Evolutionary conservation across 2,888 invertebrate genomes (phyloP).

Genomic region (Branchipolynoe longqiensis): DNA sequence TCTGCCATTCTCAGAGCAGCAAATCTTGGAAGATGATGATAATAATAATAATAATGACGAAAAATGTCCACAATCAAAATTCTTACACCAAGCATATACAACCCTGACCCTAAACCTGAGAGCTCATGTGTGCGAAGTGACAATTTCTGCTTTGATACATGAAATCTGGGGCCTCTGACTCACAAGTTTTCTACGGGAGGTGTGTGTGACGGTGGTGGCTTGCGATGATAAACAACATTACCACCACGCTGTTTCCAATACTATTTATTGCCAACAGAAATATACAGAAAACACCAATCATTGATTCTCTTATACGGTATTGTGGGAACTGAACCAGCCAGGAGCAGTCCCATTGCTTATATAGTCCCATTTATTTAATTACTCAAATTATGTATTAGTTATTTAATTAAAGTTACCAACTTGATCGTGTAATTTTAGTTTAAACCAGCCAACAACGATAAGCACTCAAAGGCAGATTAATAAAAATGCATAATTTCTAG

Average conservation of each 20-base stretch:
- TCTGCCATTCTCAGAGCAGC: slow-evolving; percentile 12
- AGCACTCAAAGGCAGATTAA: slow-evolving; percentile 47
- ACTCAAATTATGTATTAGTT: neutral
- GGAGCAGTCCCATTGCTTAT: slow-evolving; percentile 30
- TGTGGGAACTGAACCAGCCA: slow-evolving; percentile 21
- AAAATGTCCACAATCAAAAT: neutral
- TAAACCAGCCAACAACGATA: slow-evolving; percentile 34
- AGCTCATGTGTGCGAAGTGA: slow-evolving; percentile 49
- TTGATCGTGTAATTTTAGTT: slow-evolving; percentile 24
- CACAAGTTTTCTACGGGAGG: neutral
- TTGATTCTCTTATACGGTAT: slow-evolving; percentile 43
- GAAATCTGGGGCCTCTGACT: slow-evolving; percentile 45
- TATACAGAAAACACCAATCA: slow-evolving; percentile 50
- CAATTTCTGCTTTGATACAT: neutral
- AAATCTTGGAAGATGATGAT: neutral
- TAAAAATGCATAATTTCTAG: slow-evolving; percentile 45
- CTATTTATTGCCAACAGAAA: slow-evolving; percentile 54
- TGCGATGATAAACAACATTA: slow-evolving; percentile 55
- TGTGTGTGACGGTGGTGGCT: neutral
- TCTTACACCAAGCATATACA: slow-evolving; percentile 1
- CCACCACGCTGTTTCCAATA: slow-evolving; percentile 56
- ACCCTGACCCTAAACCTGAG: slow-evolving; percentile 29
- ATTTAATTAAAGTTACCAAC: slow-evolving; percentile 19
- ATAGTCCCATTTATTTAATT: neutral
- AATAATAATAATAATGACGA: neutral